phyloP scores from a whole-genome alignment of 2,888 invertebrate species.

The Oxytorus armatus region DNA sequence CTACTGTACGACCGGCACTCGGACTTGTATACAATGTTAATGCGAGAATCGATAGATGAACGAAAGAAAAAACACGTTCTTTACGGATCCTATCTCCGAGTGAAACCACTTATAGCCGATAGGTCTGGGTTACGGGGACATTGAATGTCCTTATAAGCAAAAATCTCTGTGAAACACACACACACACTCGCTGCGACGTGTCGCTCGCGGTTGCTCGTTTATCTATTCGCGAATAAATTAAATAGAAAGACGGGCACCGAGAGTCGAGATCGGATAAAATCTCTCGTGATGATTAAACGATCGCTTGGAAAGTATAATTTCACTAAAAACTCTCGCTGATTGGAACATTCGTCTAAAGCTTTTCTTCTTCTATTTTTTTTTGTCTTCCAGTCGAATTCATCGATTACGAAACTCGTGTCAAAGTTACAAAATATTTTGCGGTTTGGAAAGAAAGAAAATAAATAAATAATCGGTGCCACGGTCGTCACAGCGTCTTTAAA shows the following conservation, averaged over 20 bases:
- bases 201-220: not conserved
- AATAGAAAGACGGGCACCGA: slow-evolving; percentile 22
- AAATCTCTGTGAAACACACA: slow-evolving; percentile 2
- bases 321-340: slow-evolving; percentile 8
- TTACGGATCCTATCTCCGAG: slow-evolving; percentile 66
- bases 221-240: slow-evolving; percentile 50
- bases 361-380: not conserved
- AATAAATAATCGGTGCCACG: slow-evolving; percentile 51
- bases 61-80: slow-evolving; percentile 3
- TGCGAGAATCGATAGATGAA: not conserved
- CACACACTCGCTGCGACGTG: not conserved
- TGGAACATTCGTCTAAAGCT: slow-evolving; percentile 23
- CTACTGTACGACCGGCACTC: too few relatives aligned
- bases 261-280: slow-evolving; percentile 6
- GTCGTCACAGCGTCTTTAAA: slow-evolving; percentile 22
- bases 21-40: too few relatives aligned
- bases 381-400: not conserved
- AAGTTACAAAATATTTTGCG: slow-evolving; percentile 58
- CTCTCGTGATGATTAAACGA: slow-evolving; percentile 8
- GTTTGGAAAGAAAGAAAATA: slow-evolving; percentile 28
- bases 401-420: slow-evolving; percentile 25
- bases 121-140: slow-evolving; percentile 81
- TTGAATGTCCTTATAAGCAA: slow-evolving; percentile 75
- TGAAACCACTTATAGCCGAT: slow-evolving; percentile 78
- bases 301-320: slow-evolving; percentile 26